These are phyloP conservation scores for Atta texana DNA, from an alignment of 1,140 invertebrate species.

Conservation along the genomic window DNA sequence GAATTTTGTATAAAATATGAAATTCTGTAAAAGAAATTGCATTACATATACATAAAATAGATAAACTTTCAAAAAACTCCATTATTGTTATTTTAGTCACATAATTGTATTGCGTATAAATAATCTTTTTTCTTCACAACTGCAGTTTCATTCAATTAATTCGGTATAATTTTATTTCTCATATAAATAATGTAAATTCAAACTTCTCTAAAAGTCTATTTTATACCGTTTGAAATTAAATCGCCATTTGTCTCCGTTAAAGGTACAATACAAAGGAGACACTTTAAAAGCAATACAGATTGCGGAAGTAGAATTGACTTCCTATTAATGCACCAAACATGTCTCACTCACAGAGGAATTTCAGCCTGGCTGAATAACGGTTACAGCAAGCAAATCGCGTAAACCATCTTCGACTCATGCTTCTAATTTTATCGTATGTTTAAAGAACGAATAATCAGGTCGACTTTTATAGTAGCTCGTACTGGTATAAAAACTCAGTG, in stretches of 20 bases:
- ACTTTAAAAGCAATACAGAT: background rate
- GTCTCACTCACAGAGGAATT: constrained; percentile 1
- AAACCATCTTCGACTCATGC: background rate
- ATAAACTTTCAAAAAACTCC: background rate
- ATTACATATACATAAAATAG: background rate
- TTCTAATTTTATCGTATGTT: constrained; percentile 38
- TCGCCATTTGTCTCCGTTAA: background rate
- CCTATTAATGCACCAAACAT: constrained; percentile 44
- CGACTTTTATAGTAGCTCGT: constrained; percentile 7
- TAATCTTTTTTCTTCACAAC: background rate
- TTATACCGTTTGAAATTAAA: background rate
- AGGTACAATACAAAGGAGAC: constrained; percentile 13
- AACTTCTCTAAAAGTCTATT: background rate
- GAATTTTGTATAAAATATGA: background rate
- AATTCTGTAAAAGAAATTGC: background rate
- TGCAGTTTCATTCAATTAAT: background rate
- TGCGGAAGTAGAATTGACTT: constrained; percentile 4
- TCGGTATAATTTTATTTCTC: background rate
- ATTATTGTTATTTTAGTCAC: background rate
- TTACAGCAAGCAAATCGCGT: constrained; percentile 15
- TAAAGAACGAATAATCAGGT: constrained; percentile 36
- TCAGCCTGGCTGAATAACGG: constrained; percentile 24
- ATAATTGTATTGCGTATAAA: background rate
- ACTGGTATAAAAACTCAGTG: constrained; percentile 38
- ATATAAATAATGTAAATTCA: constrained; percentile 1